Percentiles rank a stretch among this genome's conserved stretches.
These are phyloP conservation scores for Ditylenchus weischeri DNA, from an alignment of 2,888 invertebrate genomes.

Conservation along the genomic window DNA sequence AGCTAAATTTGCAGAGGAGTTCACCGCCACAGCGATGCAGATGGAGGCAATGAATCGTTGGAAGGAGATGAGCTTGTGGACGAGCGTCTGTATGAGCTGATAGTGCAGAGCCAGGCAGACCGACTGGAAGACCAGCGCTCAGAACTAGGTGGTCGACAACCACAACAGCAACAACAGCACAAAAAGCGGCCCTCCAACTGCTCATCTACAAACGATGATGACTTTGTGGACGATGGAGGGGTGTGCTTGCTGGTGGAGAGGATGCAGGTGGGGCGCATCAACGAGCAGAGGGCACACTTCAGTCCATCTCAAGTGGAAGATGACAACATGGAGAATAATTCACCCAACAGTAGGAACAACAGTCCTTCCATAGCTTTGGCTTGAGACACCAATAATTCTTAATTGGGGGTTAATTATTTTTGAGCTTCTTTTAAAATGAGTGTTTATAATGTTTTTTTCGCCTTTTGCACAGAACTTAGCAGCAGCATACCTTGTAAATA, in stretches of 20 bases:
- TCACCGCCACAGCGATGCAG: slow-evolving; percentile 13
- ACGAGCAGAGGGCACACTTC: slow-evolving; percentile 1
- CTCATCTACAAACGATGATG: background rate
- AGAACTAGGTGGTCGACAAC: slow-evolving; percentile 41
- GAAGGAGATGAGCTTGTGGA: slow-evolving; percentile 21
- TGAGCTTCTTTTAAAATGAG: no score
- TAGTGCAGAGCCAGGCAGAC: slow-evolving; percentile 47
- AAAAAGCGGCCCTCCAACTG: background rate
- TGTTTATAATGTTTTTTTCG: no score
- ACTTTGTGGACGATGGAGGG: slow-evolving; percentile 12
- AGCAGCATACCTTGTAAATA: no score
- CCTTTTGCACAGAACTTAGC: no score
- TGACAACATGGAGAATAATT: slow-evolving; percentile 2
- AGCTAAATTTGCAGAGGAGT: slow-evolving; percentile 2
- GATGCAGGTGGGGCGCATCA: background rate
- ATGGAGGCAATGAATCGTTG: background rate
- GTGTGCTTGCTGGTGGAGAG: background rate
- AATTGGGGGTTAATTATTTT: no score
- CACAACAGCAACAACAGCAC: background rate
- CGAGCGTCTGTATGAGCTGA: slow-evolving; percentile 37
- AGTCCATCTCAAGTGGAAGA: background rate
- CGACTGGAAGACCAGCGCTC: slow-evolving; percentile 52
- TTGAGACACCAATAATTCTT: no score
- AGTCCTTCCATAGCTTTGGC: no score
- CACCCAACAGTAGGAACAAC: background rate